Percentiles rank a stretch among this genome's conserved stretches.
phyloP scores from a whole-genome alignment of 2,888 invertebrate species.

The Heliconius ethilla region DNA sequence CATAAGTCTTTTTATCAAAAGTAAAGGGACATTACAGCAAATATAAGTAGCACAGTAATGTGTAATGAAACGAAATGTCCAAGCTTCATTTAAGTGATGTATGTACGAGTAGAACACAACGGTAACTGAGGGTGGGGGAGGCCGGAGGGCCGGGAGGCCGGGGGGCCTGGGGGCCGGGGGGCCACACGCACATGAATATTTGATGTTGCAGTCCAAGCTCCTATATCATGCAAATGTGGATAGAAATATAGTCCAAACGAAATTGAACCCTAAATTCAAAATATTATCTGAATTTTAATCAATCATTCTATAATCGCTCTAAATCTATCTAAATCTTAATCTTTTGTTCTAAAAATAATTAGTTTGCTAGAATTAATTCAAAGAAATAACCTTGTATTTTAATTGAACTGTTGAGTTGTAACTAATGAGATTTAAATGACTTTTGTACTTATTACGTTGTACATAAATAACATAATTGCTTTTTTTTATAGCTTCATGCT shows the following conservation, averaged over 20 bases:
- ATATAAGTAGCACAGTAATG: neutral
- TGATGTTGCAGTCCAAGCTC: slow-evolving; percentile 59
- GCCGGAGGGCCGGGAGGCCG: too few species aligned
- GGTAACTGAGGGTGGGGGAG: slow-evolving; percentile 32
- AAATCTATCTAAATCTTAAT: too few species aligned
- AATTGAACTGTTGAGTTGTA: neutral
- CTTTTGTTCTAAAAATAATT: slow-evolving; percentile 15
- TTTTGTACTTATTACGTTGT: neutral
- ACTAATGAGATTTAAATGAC: neutral
- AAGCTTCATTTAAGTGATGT: neutral
- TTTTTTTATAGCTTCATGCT: too few species aligned
- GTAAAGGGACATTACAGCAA: too few species aligned
- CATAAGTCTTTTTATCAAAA: too few species aligned
- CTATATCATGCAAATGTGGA: slow-evolving; percentile 48
- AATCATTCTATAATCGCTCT: neutral
- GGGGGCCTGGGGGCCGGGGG: slow-evolving; percentile 36
- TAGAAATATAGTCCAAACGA: slow-evolving; percentile 19
- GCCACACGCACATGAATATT: slow-evolving; percentile 67
- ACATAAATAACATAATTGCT: too few species aligned
- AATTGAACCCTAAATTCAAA: neutral
- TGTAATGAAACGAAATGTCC: neutral
- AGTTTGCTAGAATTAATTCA: neutral
- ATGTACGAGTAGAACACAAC: slow-evolving; percentile 14
- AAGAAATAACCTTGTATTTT: neutral
- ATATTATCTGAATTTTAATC: neutral